Evolutionary conservation across 2,113 vertebrate genomes (phyloP).

Genomic region (Carassius carassius): DNA sequence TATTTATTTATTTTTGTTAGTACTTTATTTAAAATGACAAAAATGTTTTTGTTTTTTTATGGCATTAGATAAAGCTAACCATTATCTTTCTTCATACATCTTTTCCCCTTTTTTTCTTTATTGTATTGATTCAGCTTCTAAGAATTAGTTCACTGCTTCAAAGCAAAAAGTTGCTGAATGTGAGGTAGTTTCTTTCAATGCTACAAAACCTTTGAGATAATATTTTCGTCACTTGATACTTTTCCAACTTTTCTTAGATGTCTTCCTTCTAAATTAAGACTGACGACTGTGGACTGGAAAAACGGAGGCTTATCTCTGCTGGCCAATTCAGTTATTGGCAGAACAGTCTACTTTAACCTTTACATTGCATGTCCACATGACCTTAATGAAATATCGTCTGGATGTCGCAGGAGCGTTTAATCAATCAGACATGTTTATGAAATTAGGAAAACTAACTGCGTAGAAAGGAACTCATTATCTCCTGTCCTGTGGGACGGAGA

Average conservation of each 20-base stretch:
- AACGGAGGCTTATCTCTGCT: conserved; percentile 23
- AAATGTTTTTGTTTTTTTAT: too few species aligned
- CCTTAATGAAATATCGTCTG: conserved; percentile 40
- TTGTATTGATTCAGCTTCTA: background rate
- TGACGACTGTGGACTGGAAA: background rate
- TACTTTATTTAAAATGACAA: too few species aligned
- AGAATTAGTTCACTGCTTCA: background rate
- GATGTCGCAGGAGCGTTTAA: conserved; percentile 34
- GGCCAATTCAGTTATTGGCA: conserved; percentile 2
- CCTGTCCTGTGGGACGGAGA: conserved; percentile 16
- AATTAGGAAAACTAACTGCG: conserved; percentile 17
- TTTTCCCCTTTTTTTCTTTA: too few species aligned
- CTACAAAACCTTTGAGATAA: background rate
- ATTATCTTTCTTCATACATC: too few species aligned
- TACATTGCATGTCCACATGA: conserved; percentile 26
- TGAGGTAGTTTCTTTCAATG: background rate
- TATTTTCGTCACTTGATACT: conserved; percentile 16
- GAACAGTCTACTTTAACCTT: conserved; percentile 39
- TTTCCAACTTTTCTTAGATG: conserved; percentile 1
- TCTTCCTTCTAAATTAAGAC: conserved; percentile 32
- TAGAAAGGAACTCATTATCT: conserved; percentile 33
- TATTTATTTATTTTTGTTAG: too few species aligned
- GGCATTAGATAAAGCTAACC: too few species aligned
- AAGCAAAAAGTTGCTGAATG: background rate
- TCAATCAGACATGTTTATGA: conserved; percentile 48